A percentile compares a stretch with the other conserved stretches of the same genome.
Evolutionary conservation across 2,113 vertebrate species (phyloP).

Genomic region (Neotoma lepida): DNA sequence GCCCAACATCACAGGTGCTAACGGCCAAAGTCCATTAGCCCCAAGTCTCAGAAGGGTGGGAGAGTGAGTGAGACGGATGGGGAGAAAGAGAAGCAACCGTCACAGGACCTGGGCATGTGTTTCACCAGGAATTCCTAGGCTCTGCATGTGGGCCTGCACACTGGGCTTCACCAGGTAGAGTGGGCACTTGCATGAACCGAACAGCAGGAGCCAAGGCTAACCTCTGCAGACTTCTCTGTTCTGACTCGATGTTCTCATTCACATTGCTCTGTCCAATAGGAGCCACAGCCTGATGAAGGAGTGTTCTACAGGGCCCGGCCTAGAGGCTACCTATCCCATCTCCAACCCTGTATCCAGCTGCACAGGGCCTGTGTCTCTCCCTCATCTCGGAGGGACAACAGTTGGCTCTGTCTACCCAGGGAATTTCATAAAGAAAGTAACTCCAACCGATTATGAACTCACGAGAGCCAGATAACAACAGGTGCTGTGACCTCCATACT

Average conservation of each 20-base stretch:
- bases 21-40: conserved; percentile 68
- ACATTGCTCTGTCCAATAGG: no score
- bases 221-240: not conserved
- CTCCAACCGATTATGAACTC: not conserved
- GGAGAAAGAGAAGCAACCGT: not conserved
- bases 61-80: not conserved
- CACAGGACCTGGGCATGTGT: not conserved
- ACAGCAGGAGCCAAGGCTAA: not conserved
- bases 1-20: not conserved
- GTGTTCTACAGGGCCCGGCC: not conserved
- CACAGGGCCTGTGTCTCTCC: not conserved
- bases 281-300: not conserved
- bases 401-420: not conserved
- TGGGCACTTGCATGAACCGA: not conserved
- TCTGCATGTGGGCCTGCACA: not conserved
- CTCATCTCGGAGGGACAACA: not conserved
- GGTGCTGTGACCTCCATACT: not conserved
- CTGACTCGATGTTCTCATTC: not conserved
- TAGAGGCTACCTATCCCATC: not conserved
- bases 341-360: not conserved
- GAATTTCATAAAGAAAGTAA: not conserved
- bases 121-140: conserved; percentile 19
- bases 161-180: not conserved
- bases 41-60: not conserved
- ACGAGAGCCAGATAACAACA: not conserved